Percentiles rank a stretch among this genome's conserved stretches.
These are phyloP conservation scores for Halesus radiatus DNA, from an alignment of 1,140 invertebrate genomes.

Conservation along the genomic window DNA sequence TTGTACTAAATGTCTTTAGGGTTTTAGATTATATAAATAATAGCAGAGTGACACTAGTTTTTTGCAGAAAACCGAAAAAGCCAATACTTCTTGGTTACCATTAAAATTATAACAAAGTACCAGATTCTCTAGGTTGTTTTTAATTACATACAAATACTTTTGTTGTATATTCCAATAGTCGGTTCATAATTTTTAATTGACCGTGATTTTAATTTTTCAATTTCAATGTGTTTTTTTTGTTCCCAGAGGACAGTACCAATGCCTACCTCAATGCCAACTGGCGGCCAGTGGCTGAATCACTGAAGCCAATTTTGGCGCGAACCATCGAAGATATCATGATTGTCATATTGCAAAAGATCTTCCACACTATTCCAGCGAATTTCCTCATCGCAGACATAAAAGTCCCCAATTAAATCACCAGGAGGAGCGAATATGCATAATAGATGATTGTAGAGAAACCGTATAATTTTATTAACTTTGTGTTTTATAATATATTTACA, in stretches of 20 bases:
- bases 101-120: too few relatives aligned
- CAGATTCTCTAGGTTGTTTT: too few relatives aligned
- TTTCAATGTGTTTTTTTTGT: constrained; percentile 39
- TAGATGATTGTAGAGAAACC: neutral
- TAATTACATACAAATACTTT: too few relatives aligned
- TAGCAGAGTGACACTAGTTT: too few relatives aligned
- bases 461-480: neutral
- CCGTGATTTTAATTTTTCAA: too few relatives aligned
- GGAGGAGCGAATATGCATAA: too few relatives aligned
- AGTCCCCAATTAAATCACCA: constrained; percentile 47
- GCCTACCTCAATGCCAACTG: constrained; percentile 79
- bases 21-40: too few relatives aligned
- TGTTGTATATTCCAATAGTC: too few relatives aligned
- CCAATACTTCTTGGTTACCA: too few relatives aligned
- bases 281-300: constrained; percentile 76
- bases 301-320: constrained; percentile 75
- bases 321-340: constrained; percentile 78
- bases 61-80: too few relatives aligned
- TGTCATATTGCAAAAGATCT: constrained; percentile 74
- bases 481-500: neutral
- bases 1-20: too few relatives aligned
- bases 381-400: constrained; percentile 75
- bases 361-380: constrained; percentile 76
- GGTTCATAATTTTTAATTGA: too few relatives aligned
- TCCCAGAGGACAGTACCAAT: constrained; percentile 77